phyloP scores from a whole-genome alignment of 2,888 invertebrate species.

The Cactoblastis cactorum region DNA sequence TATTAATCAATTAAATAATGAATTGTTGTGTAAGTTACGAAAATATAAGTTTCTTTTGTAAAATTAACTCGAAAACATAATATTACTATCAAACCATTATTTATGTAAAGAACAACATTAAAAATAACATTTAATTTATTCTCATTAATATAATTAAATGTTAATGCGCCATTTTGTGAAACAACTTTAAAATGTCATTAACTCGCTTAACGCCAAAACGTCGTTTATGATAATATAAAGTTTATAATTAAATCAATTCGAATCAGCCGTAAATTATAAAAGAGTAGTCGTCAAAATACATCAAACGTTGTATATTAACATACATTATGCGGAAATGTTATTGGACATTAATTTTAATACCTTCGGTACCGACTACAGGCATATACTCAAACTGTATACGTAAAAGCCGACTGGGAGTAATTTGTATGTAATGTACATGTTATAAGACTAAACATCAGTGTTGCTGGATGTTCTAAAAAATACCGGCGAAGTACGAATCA shows the following conservation, averaged over 20 bases:
- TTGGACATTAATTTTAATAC: neutral
- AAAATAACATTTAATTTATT: neutral
- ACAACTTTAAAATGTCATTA: neutral
- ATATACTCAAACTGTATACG: no score
- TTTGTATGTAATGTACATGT: no score
- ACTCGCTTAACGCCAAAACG: neutral
- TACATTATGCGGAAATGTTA: neutral
- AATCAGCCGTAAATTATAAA: neutral
- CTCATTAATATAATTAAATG: neutral
- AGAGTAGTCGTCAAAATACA: neutral
- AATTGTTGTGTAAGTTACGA: no score
- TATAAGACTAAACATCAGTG: no score
- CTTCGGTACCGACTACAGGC: neutral
- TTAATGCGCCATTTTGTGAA: neutral
- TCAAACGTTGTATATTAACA: neutral
- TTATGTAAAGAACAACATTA: neutral
- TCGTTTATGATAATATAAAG: neutral
- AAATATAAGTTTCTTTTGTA: no score
- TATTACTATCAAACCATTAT: neutral
- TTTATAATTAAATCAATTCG: slow-evolving; percentile 7
- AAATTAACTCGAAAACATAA: neutral
- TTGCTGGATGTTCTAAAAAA: no score
- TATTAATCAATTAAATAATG: no score
- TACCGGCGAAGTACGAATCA: no score
- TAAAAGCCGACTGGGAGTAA: no score